Percentiles rank a stretch among this genome's conserved stretches.
These are phyloP conservation scores for Lanius collurio DNA, from an alignment of 2,113 vertebrate species.

Conservation along the genomic window DNA sequence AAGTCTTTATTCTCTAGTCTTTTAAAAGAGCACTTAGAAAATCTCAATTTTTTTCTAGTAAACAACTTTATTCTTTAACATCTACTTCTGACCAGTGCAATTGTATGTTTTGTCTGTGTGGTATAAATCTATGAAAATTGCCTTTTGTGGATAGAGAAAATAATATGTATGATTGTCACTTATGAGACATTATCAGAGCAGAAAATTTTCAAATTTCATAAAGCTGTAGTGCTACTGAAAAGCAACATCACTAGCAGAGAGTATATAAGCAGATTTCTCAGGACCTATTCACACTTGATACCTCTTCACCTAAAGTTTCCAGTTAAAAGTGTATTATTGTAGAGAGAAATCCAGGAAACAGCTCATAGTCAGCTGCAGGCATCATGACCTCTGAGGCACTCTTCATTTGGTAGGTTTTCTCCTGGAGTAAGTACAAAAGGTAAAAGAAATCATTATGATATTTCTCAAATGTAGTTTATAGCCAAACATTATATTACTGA, in stretches of 20 bases:
- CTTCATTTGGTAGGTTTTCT: not conserved
- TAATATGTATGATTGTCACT: not conserved
- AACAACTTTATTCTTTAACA: not conserved
- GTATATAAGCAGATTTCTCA: not conserved
- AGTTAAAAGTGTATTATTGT: not conserved
- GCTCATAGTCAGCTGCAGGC: not conserved
- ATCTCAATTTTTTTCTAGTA: not conserved
- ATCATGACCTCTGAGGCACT: not conserved
- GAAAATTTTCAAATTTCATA: not conserved
- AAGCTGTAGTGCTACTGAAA: not conserved
- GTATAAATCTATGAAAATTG: not conserved
- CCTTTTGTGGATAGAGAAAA: not conserved
- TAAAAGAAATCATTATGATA: not conserved
- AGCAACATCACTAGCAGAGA: not conserved
- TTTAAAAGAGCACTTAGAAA: not conserved
- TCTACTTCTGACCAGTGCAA: not conserved
- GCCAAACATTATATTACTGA: not conserved
- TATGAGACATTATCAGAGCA: not conserved
- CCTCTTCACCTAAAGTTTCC: not conserved
- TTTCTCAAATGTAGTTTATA: not conserved
- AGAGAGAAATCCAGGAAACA: not conserved
- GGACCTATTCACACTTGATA: not conserved
- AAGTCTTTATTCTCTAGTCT: not conserved
- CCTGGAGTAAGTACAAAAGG: not conserved
- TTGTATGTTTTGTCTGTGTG: not conserved